Conservation (phyloP, 2,113 vertebrate genomes). For the Porphyrio hochstetteri region DNA sequence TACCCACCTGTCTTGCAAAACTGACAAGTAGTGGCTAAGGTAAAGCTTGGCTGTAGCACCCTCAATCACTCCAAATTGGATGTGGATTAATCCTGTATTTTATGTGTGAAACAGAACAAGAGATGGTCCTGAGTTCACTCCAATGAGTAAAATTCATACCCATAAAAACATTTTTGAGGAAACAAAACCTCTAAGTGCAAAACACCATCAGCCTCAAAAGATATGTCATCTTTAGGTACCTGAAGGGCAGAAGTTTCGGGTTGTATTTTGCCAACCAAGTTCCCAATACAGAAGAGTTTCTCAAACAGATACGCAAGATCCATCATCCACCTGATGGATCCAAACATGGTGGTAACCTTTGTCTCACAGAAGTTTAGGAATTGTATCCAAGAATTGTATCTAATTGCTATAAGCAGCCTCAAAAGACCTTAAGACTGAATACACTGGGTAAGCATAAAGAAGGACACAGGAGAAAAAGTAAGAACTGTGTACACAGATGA, state of each 20-base stretch:
- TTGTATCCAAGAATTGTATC: neutral
- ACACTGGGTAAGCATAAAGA: neutral
- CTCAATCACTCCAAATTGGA: neutral
- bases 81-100: neutral
- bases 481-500: neutral
- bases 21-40: fast-evolving
- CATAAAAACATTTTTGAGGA: neutral
- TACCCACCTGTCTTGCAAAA: neutral
- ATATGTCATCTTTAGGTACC: neutral
- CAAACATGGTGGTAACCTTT: neutral
- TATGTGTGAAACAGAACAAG: neutral
- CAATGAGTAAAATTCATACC: neutral
- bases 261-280: neutral
- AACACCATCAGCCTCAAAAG: neutral
- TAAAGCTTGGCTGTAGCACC: neutral
- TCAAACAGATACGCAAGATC: neutral
- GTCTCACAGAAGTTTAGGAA: neutral
- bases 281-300: neutral
- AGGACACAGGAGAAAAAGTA: neutral
- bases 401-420: neutral
- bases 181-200: neutral
- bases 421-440: neutral
- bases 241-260: neutral
- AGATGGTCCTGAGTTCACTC: neutral
- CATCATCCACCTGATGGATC: neutral